Conservation (phyloP, 2,888 invertebrate genomes). For the Parnassius orleans region DNA sequence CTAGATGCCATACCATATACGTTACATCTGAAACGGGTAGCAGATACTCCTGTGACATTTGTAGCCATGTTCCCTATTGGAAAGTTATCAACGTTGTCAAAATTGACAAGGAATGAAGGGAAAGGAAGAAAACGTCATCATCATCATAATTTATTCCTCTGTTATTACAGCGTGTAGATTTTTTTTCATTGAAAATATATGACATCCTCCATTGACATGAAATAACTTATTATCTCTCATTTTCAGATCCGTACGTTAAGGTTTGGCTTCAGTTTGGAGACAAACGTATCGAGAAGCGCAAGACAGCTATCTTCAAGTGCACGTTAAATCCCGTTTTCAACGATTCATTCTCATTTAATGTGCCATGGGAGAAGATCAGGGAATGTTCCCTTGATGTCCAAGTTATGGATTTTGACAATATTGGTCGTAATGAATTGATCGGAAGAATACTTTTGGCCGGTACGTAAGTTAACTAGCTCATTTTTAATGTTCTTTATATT, state of each 20-base stretch:
- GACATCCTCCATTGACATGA: no score
- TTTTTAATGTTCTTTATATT: no score
- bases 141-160: no score
- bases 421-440: conserved; percentile 95
- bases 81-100: no score
- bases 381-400: conserved; percentile 95
- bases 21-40: no score
- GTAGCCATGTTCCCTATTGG: no score
- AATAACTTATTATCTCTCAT: neutral
- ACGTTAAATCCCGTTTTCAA: conserved; percentile 97
- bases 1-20: no score
- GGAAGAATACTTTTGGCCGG: conserved; percentile 96
- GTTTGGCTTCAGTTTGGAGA: conserved; percentile 98
- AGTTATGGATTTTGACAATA: conserved; percentile 99
- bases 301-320: conserved; percentile 96
- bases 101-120: no score
- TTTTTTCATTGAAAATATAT: no score
- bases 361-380: conserved; percentile 97
- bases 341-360: conserved; percentile 97
- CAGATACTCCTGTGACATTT: no score
- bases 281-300: conserved; percentile 96
- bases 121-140: no score
- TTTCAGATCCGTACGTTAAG: conserved; percentile 98
- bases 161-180: no score
- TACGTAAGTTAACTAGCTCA: conserved; percentile 51